Base-by-base conservation (phyloP, 2,888 invertebrate species). In the Sphinx pinastri region DNA sequence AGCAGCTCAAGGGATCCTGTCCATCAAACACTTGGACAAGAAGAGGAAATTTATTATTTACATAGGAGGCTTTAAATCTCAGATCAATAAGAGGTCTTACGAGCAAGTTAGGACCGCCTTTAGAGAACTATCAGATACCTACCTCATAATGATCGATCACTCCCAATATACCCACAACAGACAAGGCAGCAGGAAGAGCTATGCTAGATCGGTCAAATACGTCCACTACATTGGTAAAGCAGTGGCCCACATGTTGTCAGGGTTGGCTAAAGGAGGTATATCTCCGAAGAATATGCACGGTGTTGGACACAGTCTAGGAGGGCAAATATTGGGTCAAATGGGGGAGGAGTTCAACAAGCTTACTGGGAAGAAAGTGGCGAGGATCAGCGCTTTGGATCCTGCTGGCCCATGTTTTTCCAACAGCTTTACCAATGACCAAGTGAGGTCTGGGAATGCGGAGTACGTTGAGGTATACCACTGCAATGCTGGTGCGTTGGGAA, bases 391-490 rank as follows among this genome's bases (percentile, higher is more conserved):
- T 4, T 77, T 93, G 10, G 94, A 94, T 67, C 94, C 94, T 2
- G 94, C 94, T 67, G 93, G 93, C 0, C 94, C 94, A 6, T 94
- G 93, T 71, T 94, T 92, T 72, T 85, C 89, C 0, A 88, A 90
- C 38, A 90, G 88, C 70, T 76, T 85, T 0, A 84, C 88, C 2
- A 81, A 91, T 60, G 89, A 94, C 19, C 92, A 95, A 75, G 82
- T 96, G 0, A 89, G 95, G 67, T 88, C 93, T 25, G 92, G 93
- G 7, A 94, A 95, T 45, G 96, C 95, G 0, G 88, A 92, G 0
- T 95, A 95, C 76, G 95, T 96, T 0, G 95, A 95, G 79, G 93
- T 95, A 0, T 93, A 95, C 73, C 96, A 96, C 79, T 95, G 95
- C 47, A 95, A 95, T 74, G 94, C 94, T 71, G 95, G 95, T 14